Percentiles rank a stretch among this genome's conserved stretches.
These are phyloP conservation scores for Chaunax sp. DNA, from an alignment of 2,797 vertebrate genomes.

Conservation along the genomic window DNA sequence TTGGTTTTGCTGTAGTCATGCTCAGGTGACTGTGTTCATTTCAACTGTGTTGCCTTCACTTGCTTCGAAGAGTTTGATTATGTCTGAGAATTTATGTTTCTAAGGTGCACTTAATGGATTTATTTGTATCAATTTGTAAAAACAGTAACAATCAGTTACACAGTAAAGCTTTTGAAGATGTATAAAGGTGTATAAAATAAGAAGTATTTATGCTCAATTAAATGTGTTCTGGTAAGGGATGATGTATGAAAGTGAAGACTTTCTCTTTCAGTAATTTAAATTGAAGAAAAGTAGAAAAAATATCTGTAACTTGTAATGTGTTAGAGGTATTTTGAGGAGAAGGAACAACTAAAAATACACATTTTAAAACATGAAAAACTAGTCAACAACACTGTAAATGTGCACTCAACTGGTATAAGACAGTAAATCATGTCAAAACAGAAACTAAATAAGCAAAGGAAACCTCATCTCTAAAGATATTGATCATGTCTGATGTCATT, in stretches of 20 bases:
- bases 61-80: background rate
- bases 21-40: slow-evolving; percentile 3
- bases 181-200: background rate
- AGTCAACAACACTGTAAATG: no score
- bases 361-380: no score
- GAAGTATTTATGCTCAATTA: background rate
- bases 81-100: background rate
- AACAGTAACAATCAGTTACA: background rate
- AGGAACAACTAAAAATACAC: background rate
- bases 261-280: background rate
- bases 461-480: background rate
- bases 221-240: background rate
- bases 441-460: background rate
- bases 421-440: background rate
- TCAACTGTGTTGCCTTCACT: background rate
- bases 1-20: slow-evolving; percentile 26
- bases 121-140: background rate
- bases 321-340: background rate
- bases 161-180: background rate
- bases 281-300: background rate
- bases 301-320: no score
- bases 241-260: no score
- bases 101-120: background rate
- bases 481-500: background rate
- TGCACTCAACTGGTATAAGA: no score